Conservation (phyloP, 2,797 vertebrate genomes). For the Crax fasciolata region DNA sequence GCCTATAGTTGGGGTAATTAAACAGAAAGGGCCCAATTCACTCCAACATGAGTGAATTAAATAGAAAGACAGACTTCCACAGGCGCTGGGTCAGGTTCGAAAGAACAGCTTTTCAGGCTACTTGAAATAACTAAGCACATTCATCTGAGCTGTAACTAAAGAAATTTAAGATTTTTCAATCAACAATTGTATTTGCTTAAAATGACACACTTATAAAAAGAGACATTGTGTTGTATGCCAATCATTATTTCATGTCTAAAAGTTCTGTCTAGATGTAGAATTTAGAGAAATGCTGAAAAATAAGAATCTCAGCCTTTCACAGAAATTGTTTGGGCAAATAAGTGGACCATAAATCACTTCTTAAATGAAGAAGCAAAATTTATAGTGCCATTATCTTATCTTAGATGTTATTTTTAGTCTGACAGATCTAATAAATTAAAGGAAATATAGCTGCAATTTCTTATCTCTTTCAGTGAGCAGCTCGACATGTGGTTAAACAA, state of each 20-base stretch:
- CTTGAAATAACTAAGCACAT: neutral
- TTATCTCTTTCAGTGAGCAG: constrained; percentile 48
- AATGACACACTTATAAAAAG: neutral
- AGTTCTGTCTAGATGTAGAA: neutral
- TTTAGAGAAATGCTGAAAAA: constrained; percentile 27
- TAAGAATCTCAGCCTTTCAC: neutral
- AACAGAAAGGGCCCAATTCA: neutral
- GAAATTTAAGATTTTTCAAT: constrained; percentile 13
- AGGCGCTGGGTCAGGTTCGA: neutral
- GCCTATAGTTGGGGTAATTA: constrained; percentile 1
- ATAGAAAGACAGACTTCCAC: neutral
- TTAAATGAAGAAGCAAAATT: constrained; percentile 41
- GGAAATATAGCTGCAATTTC: constrained; percentile 48
- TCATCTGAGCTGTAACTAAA: neutral
- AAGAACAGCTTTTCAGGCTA: constrained; percentile 16
- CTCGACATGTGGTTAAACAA: constrained; percentile 56
- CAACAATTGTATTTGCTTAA: neutral
- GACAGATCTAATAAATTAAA: constrained; percentile 68
- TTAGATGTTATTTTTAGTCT: constrained; percentile 64
- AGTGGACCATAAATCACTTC: constrained; percentile 31
- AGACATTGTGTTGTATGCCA: neutral
- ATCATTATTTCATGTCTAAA: neutral
- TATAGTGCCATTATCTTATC: constrained; percentile 67
- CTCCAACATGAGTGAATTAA: neutral
- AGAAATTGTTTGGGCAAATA: neutral